Evolutionary conservation across 1,140 invertebrate species (phyloP).

Genomic region (Brachionus paranguensis): DNA sequence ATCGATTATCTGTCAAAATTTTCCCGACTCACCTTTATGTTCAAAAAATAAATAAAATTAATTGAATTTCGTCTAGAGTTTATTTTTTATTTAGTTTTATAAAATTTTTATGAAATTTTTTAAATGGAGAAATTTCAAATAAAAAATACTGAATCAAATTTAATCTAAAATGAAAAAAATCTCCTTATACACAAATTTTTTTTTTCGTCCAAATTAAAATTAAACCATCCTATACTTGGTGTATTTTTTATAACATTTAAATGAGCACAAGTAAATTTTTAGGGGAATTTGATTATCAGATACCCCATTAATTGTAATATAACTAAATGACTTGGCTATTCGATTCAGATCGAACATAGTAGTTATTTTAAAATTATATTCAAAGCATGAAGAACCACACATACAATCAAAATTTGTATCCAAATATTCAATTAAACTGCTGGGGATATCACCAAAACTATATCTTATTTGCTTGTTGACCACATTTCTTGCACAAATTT

Average conservation of each 20-base stretch:
- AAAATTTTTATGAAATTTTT: not conserved
- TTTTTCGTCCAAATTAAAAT: not conserved
- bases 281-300: conserved; percentile 30
- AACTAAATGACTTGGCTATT: conserved; percentile 37
- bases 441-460: not conserved
- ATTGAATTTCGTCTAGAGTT: too few species aligned
- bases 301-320: conserved; percentile 12
- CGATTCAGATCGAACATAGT: conserved; percentile 33
- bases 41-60: too few species aligned
- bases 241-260: conserved; percentile 21
- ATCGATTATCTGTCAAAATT: too few species aligned
- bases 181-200: not conserved
- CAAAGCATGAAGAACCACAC: conserved; percentile 18
- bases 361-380: conserved; percentile 22
- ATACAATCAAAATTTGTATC: conserved; percentile 2
- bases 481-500: conserved; percentile 1
- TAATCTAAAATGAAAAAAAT: not conserved
- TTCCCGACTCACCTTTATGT: too few species aligned
- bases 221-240: not conserved
- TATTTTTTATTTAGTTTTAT: not conserved
- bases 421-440: not conserved
- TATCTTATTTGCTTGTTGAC: not conserved
- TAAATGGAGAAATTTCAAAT: not conserved
- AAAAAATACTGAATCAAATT: not conserved
- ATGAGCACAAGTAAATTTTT: conserved; percentile 13